These are phyloP conservation scores for Apostichopus parvimensis DNA, from an alignment of 35 echinoderm and acorn worm genomes.

Conservation along the genomic window DNA sequence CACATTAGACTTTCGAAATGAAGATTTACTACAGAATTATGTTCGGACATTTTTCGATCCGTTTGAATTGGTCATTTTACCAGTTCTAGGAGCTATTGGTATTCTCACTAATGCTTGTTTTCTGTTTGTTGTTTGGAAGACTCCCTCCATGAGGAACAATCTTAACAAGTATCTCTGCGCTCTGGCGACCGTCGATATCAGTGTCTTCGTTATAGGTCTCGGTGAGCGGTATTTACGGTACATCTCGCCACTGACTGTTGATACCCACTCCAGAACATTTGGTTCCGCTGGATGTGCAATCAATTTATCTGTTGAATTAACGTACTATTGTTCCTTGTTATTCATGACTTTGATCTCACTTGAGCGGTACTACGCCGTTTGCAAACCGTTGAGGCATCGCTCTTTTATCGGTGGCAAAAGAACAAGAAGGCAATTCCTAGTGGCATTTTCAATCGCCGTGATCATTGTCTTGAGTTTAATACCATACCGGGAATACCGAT, in stretches of 20 bases:
- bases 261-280: background rate
- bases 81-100: background rate
- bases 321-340: background rate
- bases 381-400: background rate
- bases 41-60: background rate
- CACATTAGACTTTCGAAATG: no score
- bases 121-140: constrained; percentile 7
- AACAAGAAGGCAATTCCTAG: background rate
- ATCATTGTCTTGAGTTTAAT: background rate
- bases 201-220: background rate
- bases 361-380: constrained; percentile 8
- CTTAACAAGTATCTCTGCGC: constrained; percentile 12
- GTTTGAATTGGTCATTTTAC: constrained; percentile 1
- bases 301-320: background rate
- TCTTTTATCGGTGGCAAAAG: background rate
- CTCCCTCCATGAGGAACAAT: background rate
- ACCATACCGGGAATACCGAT: background rate
- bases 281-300: constrained; percentile 8
- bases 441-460: background rate
- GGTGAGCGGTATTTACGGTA: background rate
- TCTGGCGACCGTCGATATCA: constrained; percentile 1
- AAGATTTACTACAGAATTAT: no score
- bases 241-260: background rate
- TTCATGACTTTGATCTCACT: constrained; percentile 1
- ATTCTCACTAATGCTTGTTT: background rate